A percentile compares a stretch with the other conserved stretches of the same genome.
Evolutionary conservation across 2,888 invertebrate genomes (phyloP).

Genomic region (Acrocyrtus sp.): DNA sequence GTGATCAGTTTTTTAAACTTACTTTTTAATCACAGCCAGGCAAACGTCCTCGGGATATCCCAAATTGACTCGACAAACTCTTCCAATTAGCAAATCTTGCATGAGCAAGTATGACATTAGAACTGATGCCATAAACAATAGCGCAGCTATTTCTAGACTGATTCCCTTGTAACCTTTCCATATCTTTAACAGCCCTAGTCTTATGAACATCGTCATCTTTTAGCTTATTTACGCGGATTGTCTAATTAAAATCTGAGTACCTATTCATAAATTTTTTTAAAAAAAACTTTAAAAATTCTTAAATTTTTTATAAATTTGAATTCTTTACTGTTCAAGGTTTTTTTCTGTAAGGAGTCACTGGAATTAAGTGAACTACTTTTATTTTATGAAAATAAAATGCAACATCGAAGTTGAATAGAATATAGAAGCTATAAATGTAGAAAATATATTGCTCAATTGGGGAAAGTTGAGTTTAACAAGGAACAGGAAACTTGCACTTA

Average conservation of each 20-base stretch:
- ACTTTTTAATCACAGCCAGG: constrained; percentile 33
- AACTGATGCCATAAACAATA: constrained; percentile 56
- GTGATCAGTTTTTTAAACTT: neutral
- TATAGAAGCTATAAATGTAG: neutral
- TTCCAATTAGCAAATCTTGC: constrained; percentile 49
- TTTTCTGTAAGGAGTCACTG: neutral
- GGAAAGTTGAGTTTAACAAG: neutral
- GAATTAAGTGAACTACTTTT: neutral
- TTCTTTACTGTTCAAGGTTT: too few species aligned
- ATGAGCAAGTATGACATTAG: constrained; percentile 57
- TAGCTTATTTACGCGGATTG: too few species aligned
- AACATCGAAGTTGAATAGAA: too few species aligned
- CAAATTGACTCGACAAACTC: constrained; percentile 54
- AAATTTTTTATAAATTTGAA: neutral
- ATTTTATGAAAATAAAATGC: too few species aligned
- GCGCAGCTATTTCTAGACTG: constrained; percentile 53
- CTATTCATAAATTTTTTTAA: neutral
- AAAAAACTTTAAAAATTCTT: neutral
- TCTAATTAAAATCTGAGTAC: neutral
- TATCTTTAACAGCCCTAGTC: neutral
- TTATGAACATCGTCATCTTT: constrained; percentile 13
- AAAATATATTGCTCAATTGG: neutral
- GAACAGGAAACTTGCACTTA: neutral
- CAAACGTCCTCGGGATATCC: constrained; percentile 46
- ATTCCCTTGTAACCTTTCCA: constrained; percentile 20